Evolutionary conservation across 1,140 invertebrate genomes (phyloP).

Genomic region (Bombus impatiens): DNA sequence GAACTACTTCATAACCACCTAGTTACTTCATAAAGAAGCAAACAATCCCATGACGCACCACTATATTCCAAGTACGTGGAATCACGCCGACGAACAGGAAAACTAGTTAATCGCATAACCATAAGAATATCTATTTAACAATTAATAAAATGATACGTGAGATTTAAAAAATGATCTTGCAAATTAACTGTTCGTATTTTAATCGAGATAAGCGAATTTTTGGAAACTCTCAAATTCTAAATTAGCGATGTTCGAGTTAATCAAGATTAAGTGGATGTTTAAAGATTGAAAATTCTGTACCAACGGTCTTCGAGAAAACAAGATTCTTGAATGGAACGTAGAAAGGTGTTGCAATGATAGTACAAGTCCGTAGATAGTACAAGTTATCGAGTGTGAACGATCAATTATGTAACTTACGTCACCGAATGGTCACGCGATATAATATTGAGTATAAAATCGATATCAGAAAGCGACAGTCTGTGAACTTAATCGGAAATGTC

Average conservation of each 20-base stretch:
- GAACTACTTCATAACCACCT: not conserved
- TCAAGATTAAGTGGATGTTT: not conserved
- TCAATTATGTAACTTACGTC: not conserved
- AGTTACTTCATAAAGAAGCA: not conserved
- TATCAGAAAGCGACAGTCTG: slow-evolving; percentile 43
- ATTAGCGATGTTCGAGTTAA: too few species aligned
- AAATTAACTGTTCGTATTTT: too few species aligned
- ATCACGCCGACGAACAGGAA: not conserved
- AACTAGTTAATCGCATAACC: not conserved
- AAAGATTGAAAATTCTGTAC: not conserved
- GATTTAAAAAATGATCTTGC: too few species aligned
- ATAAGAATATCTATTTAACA: too few species aligned
- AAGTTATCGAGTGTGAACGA: not conserved
- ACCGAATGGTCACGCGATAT: not conserved
- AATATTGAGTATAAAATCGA: slow-evolving; percentile 39
- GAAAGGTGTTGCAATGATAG: not conserved
- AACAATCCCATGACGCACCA: not conserved
- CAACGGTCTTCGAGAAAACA: not conserved
- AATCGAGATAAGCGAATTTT: too few species aligned
- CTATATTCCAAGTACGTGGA: not conserved
- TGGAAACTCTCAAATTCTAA: too few species aligned
- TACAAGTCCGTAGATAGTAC: too few species aligned
- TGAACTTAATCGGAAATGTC: slow-evolving; percentile 68
- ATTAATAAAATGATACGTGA: too few species aligned
- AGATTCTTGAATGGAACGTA: not conserved